Evolutionary conservation across 2,888 invertebrate species (phyloP).

Genomic region (Lacanobia oleracea): DNA sequence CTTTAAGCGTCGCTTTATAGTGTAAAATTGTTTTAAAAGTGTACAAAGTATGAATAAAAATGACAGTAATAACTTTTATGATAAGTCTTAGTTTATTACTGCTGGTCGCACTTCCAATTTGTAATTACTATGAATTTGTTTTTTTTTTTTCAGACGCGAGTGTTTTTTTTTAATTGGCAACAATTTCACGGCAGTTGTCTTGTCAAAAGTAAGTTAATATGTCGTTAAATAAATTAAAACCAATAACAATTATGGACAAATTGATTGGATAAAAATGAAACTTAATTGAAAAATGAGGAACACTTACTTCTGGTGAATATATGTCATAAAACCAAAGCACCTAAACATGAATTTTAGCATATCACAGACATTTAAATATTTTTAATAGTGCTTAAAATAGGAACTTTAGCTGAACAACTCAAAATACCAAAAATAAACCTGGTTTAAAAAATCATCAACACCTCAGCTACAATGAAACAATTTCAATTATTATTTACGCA

Average conservation of each 20-base stretch:
- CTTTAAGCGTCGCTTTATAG: constrained; percentile 41
- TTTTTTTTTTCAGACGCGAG: neutral
- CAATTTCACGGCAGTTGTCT: neutral
- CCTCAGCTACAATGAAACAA: neutral
- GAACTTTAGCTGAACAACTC: neutral
- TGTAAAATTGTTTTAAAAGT: constrained; percentile 56
- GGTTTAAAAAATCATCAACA: neutral
- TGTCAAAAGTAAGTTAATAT: neutral
- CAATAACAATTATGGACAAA: neutral
- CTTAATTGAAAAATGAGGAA: neutral
- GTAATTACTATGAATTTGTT: constrained; percentile 33
- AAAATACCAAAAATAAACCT: neutral
- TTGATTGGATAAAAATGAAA: neutral
- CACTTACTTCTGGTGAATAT: too few relatives aligned
- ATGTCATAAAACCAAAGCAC: too few relatives aligned
- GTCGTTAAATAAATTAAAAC: neutral
- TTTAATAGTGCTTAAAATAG: neutral
- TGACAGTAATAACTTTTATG: constrained; percentile 42
- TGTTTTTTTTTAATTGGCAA: neutral
- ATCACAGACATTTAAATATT: neutral
- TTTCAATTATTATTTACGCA: constrained; percentile 41
- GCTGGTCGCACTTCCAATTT: constrained; percentile 24
- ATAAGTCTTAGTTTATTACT: constrained; percentile 35
- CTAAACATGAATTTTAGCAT: too few relatives aligned
- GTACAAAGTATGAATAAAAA: constrained; percentile 46